Evolutionary conservation across 1,140 invertebrate species (phyloP).

Genomic region (Octopus bimaculoides): DNA sequence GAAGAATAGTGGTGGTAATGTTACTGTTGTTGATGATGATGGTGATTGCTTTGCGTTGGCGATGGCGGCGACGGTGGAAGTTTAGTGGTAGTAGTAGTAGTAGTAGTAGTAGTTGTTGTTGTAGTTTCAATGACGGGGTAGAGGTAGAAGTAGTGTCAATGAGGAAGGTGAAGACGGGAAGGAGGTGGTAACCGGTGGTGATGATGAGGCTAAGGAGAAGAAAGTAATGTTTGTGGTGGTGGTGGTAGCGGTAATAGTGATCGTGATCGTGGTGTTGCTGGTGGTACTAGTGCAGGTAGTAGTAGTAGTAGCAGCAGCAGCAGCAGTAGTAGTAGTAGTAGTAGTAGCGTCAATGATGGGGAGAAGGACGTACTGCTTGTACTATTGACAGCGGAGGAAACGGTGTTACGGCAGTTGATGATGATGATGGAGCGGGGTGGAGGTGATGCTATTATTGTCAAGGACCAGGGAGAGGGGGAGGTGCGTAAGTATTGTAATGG

Average conservation of each 20-base stretch:
- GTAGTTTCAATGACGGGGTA: background rate
- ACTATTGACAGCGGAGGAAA: background rate
- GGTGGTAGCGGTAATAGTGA: background rate
- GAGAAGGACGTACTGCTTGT: background rate
- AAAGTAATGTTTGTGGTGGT: background rate
- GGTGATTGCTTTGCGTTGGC: background rate
- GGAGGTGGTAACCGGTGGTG: background rate
- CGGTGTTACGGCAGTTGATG: background rate
- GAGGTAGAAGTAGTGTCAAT: background rate
- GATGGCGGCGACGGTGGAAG: background rate
- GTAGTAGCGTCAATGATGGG: background rate
- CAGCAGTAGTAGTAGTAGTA: background rate
- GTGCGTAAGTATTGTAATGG: background rate
- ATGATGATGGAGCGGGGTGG: background rate
- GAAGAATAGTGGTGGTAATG: background rate
- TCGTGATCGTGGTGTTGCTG: background rate
- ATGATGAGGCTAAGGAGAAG: background rate
- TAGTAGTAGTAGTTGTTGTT: background rate
- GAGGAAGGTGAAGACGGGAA: background rate
- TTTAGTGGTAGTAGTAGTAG: too few species aligned
- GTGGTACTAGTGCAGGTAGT: background rate
- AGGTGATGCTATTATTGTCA: background rate
- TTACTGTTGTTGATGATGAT: background rate
- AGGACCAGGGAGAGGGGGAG: background rate
- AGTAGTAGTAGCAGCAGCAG: background rate